Evolutionary conservation across 2,797 vertebrate genomes (phyloP).

Genomic region (Acanthopagrus latus): DNA sequence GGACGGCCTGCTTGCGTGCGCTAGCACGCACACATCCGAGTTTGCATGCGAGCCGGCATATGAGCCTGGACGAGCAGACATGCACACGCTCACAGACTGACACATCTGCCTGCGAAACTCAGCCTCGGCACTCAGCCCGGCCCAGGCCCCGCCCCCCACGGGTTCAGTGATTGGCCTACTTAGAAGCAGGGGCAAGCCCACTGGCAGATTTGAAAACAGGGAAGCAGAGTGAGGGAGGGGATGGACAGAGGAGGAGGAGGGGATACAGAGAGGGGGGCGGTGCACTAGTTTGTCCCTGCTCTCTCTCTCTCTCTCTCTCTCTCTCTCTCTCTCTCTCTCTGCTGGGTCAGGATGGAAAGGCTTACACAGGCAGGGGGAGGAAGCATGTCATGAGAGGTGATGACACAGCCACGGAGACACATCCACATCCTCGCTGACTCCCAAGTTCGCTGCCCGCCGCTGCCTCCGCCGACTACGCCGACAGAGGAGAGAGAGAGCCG

Average conservation of each 20-base stretch:
- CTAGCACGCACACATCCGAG: not conserved
- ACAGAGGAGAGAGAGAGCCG: slow-evolving; percentile 67
- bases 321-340: slow-evolving; percentile 75
- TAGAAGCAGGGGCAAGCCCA: slow-evolving; percentile 76
- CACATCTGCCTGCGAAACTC: slow-evolving; percentile 40
- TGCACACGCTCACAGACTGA: not conserved
- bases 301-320: slow-evolving; percentile 76
- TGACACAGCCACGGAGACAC: slow-evolving; percentile 81
- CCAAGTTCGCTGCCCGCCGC: slow-evolving; percentile 54
- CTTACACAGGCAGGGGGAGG: slow-evolving; percentile 77
- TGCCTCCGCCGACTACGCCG: slow-evolving; percentile 15
- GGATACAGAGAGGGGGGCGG: slow-evolving; percentile 76
- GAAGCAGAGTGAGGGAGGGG: slow-evolving; percentile 79
- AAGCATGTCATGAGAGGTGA: slow-evolving; percentile 83
- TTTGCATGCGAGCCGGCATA: not conserved
- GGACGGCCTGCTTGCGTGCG: not conserved
- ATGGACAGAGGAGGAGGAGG: slow-evolving; percentile 34
- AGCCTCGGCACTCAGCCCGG: slow-evolving; percentile 26
- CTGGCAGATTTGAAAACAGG: slow-evolving; percentile 87
- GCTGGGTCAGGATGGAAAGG: slow-evolving; percentile 84
- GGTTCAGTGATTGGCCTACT: slow-evolving; percentile 84
- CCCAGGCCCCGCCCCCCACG: slow-evolving; percentile 83
- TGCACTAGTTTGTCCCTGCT: slow-evolving; percentile 61
- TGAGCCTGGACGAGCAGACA: not conserved
- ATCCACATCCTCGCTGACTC: slow-evolving; percentile 69